phyloP scores from a whole-genome alignment of 1,140 invertebrate genomes.

The Lasioglossum baleicum region DNA sequence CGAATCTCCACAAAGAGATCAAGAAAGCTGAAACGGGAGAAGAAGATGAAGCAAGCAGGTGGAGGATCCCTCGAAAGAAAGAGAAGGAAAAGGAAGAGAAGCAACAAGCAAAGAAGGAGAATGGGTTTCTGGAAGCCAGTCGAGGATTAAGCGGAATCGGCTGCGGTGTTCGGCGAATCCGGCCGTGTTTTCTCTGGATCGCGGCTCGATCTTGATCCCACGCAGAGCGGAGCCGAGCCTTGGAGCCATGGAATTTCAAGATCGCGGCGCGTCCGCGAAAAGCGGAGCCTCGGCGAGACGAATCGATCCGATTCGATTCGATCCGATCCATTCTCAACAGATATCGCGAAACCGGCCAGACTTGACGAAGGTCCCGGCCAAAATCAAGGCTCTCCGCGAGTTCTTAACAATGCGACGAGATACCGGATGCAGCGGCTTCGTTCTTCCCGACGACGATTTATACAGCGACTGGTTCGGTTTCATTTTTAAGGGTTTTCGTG shows the following conservation, averaged over 20 bases:
- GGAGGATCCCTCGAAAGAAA: no score
- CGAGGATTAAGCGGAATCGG: conserved; percentile 11
- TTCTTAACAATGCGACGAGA: conserved; percentile 29
- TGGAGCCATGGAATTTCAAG: conserved; percentile 50
- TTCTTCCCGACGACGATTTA: background rate
- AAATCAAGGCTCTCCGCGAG: conserved; percentile 46
- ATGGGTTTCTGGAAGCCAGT: no score
- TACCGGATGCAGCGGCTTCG: conserved; percentile 24
- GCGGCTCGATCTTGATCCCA: conserved; percentile 40
- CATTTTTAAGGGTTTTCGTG: background rate
- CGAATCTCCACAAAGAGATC: no score
- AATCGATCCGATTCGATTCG: conserved; percentile 36
- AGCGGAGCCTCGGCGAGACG: conserved; percentile 14
- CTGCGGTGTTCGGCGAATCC: conserved; percentile 32
- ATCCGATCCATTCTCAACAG: conserved; percentile 2
- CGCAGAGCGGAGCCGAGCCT: conserved; percentile 26
- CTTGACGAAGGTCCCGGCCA: conserved; percentile 33
- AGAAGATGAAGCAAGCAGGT: no score
- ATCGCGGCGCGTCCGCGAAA: conserved; percentile 46
- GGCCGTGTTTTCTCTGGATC: conserved; percentile 32
- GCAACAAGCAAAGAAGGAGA: no score
- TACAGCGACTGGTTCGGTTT: background rate
- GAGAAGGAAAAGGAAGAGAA: no score
- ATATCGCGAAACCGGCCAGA: conserved; percentile 36
- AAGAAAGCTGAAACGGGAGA: no score